phyloP scores from a whole-genome alignment of 1,140 invertebrate genomes.

The Ladona fulva region DNA sequence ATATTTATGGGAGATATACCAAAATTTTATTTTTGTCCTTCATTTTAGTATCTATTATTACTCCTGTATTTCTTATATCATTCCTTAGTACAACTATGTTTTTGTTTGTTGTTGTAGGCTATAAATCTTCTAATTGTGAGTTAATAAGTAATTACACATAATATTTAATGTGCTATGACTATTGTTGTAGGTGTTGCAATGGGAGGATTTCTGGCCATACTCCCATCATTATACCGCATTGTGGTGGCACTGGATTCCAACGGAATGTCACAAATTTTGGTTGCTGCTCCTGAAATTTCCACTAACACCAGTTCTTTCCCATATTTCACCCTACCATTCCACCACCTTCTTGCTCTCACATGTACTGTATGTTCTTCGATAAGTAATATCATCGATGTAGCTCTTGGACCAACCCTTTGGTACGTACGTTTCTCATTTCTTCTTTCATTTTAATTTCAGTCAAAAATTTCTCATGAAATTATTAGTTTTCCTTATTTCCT shows the following conservation, averaged over 20 bases:
- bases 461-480: background rate
- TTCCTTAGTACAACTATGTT: too few species aligned
- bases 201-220: constrained; percentile 28
- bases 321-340: background rate
- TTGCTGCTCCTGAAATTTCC: background rate
- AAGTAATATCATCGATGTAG: constrained; percentile 20
- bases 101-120: too few species aligned
- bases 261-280: background rate
- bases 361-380: background rate
- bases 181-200: constrained; percentile 28
- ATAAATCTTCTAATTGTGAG: too few species aligned
- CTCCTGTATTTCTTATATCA: too few species aligned
- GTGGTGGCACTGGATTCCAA: background rate
- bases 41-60: too few species aligned
- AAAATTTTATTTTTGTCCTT: too few species aligned
- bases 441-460: constrained; percentile 13
- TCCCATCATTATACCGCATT: constrained; percentile 30
- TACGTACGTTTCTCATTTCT: constrained; percentile 18
- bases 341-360: background rate
- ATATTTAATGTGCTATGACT: too few species aligned
- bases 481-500: constrained; percentile 10
- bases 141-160: too few species aligned
- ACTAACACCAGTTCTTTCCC: background rate
- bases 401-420: constrained; percentile 26
- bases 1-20: too few species aligned